Base-by-base conservation (phyloP, 2,888 invertebrate species). In the Tolmerus cingulatus region DNA sequence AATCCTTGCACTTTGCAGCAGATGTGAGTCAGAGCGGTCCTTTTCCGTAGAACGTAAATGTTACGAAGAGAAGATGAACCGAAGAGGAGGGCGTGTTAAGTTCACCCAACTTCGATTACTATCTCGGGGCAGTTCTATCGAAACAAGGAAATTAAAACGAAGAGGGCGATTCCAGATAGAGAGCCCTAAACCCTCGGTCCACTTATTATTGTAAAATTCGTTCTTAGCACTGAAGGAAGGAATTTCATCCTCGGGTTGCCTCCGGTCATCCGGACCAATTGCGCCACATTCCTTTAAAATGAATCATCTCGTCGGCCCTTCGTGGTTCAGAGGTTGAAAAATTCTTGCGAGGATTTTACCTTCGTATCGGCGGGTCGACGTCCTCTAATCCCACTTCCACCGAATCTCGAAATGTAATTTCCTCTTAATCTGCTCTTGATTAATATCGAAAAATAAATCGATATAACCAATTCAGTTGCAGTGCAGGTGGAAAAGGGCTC, bases 321-420 rank as follows among this genome's bases (percentile, higher is more conserved):
- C 40, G 1, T n/a, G 19, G 77, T 37, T 74, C 16, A 27, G 74
- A 34, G 27, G 16, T 74, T 74, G 51, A 51, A 51, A 51, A 51
- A 51, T 51, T 51, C 66, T 66, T 66, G 66, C 2, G 19, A 66
- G 66, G 12, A 3, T 66, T 66, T 7, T 51, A 51, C 34, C 34
- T n/a, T 4, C 16, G n/a, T n/a, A 76, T 76, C 37, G 12, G n/a
- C 43, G 43, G 78, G 78, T 78, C 78, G 43, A 23, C 78, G 43
- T 78, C 78, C 43, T 55, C 55, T 81, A 30, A 81, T 55, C 16
- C 55, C 51, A 78, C 43, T 78, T 78, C 40, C 43, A 40, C 43
- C 30, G 19, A 81, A 81, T 81, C 81, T 81, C 34, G 55, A 55
- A 81, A 81, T 81, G 81, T 81, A 81, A 81, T 81, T 81, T 81